Evolutionary conservation across 2,797 vertebrate species (phyloP).

Genomic region (Loris lydekkerianus): DNA sequence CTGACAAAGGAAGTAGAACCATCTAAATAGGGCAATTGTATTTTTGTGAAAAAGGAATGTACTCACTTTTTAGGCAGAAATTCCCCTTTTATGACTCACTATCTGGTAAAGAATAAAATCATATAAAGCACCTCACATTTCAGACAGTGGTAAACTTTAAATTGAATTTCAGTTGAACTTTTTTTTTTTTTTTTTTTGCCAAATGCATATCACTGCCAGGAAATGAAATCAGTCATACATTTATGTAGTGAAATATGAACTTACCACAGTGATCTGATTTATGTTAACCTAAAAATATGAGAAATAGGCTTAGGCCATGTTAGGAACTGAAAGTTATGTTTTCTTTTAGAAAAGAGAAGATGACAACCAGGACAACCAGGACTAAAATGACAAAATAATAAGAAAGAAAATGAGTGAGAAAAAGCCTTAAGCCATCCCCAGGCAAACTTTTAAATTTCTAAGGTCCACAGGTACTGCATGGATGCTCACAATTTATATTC

Average conservation of each 20-base stretch:
- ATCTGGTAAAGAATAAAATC: constrained; percentile 69
- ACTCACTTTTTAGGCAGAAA: constrained; percentile 40
- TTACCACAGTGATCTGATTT: constrained; percentile 74
- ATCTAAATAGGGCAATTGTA: constrained; percentile 21
- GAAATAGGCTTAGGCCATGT: constrained; percentile 43
- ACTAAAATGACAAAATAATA: constrained; percentile 22
- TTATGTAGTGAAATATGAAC: constrained; percentile 67
- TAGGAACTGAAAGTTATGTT: constrained; percentile 78
- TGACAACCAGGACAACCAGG: neutral
- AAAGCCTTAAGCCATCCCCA: neutral
- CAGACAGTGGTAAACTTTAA: constrained; percentile 56
- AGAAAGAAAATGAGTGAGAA: neutral
- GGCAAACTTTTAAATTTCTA: neutral
- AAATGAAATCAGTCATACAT: constrained; percentile 80
- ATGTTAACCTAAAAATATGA: constrained; percentile 73
- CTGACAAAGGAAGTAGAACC: constrained; percentile 64
- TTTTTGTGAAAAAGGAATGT: constrained; percentile 52
- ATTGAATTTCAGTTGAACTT: constrained; percentile 64
- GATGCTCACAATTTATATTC: too few species aligned
- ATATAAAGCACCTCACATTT: constrained; percentile 51
- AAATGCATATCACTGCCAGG: constrained; percentile 71
- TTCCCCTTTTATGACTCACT: constrained; percentile 72
- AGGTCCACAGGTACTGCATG: neutral
- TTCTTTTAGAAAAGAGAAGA: constrained; percentile 54
- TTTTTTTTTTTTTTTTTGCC: constrained; percentile 3